Evolutionary conservation across 2,888 invertebrate genomes (phyloP), one percentile per base, ranked within the genome.

Genomic region (Calameuta idolon): DNA sequence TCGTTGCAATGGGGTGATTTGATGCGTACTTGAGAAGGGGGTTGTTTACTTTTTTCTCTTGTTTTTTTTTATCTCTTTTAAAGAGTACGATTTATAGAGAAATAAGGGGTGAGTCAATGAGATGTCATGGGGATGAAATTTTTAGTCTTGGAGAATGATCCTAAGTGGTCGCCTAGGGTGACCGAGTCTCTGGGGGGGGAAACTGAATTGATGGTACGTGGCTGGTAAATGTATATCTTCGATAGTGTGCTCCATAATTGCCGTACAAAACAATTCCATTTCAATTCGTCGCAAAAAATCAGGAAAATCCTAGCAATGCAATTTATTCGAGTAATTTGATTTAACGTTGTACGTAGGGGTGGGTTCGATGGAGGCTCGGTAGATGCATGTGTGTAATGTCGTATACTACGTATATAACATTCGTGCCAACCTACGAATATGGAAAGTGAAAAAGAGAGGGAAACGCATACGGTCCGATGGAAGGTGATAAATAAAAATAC

Each of bases 291-390:
- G 80, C 79, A 81, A 84, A 86, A 87, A 82, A 84, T 83, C 77
- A 83, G 73, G 81, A 83, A 85, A 86, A 86, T 85, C 84, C 86
- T 81, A 83, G 84, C 84, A 85, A 87, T 85, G 87, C 87, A 87
- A 89, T 89, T 88, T 87, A 86, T 89, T 85, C 80, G 87, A 85
- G 84, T 88, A 88, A 89, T 87, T 84, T 85, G 86, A 88, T 89
- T 88, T 88, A 87, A 85, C 87, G 81, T 81, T 81, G 75, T 81
- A 80, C 81, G 83, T 79, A 79, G 77, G 82, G 83, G 81, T 55
- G 55, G 55, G 23, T 55, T 55, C 9, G 15, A 55, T 55, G 55
- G 23, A 78, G 76, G 76, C 76, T 75, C 69, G 74, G 80, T 55
- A 9, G 23, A 23, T 23, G 55, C 55, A 55, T 23, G 55, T 23